Evolutionary conservation across 2,797 vertebrate species (phyloP), one percentile per base, ranked within the genome.

Genomic region (Pachyuromys duprasi): DNA sequence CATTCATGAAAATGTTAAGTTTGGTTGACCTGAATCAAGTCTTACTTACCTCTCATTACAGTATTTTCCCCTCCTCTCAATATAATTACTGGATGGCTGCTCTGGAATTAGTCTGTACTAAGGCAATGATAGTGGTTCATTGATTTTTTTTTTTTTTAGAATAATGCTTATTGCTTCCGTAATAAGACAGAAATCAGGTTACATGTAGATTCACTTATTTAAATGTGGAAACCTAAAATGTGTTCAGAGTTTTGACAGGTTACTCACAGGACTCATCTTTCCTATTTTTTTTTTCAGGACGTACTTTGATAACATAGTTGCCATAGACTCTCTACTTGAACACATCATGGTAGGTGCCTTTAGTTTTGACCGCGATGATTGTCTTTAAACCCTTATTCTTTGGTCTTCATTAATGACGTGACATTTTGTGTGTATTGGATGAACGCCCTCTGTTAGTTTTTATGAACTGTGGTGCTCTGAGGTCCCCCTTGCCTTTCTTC

Each of bases 261-360:
- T 80, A 57, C 89, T 98, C 96, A 97, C 69, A 39, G 33, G 67
- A 49, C 91, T 91, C 80, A 97, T 96, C 74, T 99, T 98, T 31
- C 89, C 60, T 97, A 96, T 97, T 97, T 97, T 99, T 98, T 90
- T 78, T 97, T 97, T 97, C 99, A 99, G 99, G 99, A 99, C 99
- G 0, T 99, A 99, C 98, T 99, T 99, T 99, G 99, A 99, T 99
- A 99, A 99, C 98, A 99, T 99, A 99, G 99, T 99, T 98, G 99
- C 99, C 99, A 99, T 99, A 99, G 99, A 99, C 99, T 99, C 99
- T 99, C 99, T 99, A 99, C 99, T 99, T 99, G 99, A 99, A 99
- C 99, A 99, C 99, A 99, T 99, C 98, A 99, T 99, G 99, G 99
- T 99, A 99, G 99, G 99, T 97, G 90, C 57, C 76, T 97, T 86